Base-by-base conservation (phyloP, 2,113 vertebrate species). In the Indicator indicator region DNA sequence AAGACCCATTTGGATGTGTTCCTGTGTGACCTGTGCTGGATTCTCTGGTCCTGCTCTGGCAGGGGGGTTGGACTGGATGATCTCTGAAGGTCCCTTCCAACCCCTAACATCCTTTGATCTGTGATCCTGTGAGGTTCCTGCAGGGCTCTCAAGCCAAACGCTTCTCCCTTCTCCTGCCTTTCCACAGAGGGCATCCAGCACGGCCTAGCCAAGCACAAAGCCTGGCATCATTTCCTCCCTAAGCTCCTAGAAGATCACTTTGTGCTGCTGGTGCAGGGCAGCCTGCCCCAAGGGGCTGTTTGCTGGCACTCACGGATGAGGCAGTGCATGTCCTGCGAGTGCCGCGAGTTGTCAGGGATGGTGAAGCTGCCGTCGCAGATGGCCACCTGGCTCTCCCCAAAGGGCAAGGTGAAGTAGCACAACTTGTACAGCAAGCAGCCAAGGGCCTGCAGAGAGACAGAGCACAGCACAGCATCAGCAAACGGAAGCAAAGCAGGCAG, bases 361-460 rank as follows among this genome's bases (percentile, higher is more conserved):
- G 99, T 99, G 97, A 99, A 99, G 95, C 97, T 99, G 93, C 99
- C 99, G 18, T 99, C 99, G 88, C 99, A 99, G 96, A 99, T 99
- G 36, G 99, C 99, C 93, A 99, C 99, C 97, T 99, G 99, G 95
- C 99, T 99, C 97, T 99, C 99, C 40, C 99, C 99, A n/a, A 99
- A 99, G 1, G 99, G 99, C 96, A 99, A 96, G 12, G 99, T 99
- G 97, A 99, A 99, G 96, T 98, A 99, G 91, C 99, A 99, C 76
- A 99, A 97, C 96, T 99, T 99, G 97, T 99, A 99, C 30, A 99
- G 98, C 81, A 99, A 98, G 96, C 99, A 99, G 91, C 99, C 99
- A 58, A 99, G 98, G 69, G 99, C 99, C 99, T 99, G 72, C 28
- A 92, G 64, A 28, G 81, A 95, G 52, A 94, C 32, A 93, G 60